Base-by-base conservation (phyloP, 2,888 invertebrate genomes). In the Drosophila niveifrons region DNA sequence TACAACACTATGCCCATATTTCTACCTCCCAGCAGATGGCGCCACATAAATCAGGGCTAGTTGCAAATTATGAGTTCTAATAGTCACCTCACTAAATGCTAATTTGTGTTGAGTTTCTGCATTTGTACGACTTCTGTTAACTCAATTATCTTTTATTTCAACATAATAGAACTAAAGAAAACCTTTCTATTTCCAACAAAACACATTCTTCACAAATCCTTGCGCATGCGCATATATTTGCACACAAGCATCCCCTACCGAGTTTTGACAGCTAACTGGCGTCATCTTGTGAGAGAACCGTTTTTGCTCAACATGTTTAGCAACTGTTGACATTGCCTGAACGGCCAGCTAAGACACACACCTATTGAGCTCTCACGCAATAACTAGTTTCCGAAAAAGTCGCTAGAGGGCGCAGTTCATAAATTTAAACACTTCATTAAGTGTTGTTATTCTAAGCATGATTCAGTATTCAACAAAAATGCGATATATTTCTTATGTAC, bases 221-320 rank as follows among this genome's bases (percentile, higher is more conserved):
- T 36, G 36, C 36, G n/a, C 36, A 36, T 36, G 36, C 36, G 36
- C 11, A 11, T 6, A n/a, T n/a, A 36, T 6, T 11, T n/a, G 36
- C 36, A 36, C 36, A 36, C 36, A 41, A 41, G 8, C 48, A 6
- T 29, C 31, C 10, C 29, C 31, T 31, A 17, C 11, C 6, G 48
- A 51, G 13, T 13, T 36, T 51, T 36, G 8, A 9, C 9, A 23
- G 36, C 18, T 51, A 39, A 4, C 18, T n/a, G 6, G 18, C 36
- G 36, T 36, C 51, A 39, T 23, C 36, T 51, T 23, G n/a, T n/a
- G 23, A 0, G 3, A 18, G 18, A 0, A 7, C n/a, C 0, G 17
- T 13, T 34, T n/a, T 36, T 2, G 34, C 34, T 51, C 50, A 51
- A 51, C 50, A 36, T 8, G 34, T 51, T 17, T 17, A 34, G 8